phyloP scores from a whole-genome alignment of 2,888 invertebrate genomes.

The Agrotis segetum region DNA sequence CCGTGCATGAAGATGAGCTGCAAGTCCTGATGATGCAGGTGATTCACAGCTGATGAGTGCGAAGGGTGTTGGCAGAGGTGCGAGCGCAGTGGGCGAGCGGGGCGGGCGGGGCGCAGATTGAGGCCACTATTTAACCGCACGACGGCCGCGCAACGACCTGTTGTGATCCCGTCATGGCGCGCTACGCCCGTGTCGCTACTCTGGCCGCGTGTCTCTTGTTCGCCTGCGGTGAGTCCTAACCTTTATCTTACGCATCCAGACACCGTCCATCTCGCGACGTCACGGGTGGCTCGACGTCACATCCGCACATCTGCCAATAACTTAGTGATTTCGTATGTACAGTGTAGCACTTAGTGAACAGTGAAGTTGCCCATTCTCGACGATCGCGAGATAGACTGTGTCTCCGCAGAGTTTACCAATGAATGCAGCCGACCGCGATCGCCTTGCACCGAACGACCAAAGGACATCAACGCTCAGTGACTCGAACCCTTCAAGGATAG shows the following conservation, averaged over 20 bases:
- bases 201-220: conserved; percentile 90
- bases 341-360: conserved; percentile 86
- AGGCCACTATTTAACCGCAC: conserved; percentile 91
- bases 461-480: conserved; percentile 80
- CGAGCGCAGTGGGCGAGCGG: conserved; percentile 89
- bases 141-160: conserved; percentile 90
- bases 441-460: conserved; percentile 81
- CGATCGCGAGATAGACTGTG: conserved; percentile 85
- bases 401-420: conserved; percentile 79
- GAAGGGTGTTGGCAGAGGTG: conserved; percentile 88
- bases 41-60: conserved; percentile 87
- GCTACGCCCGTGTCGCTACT: conserved; percentile 91
- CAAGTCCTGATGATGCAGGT: conserved; percentile 77
- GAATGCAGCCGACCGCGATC: conserved; percentile 81
- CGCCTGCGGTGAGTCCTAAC: conserved; percentile 91
- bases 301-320: conserved; percentile 76
- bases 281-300: conserved; percentile 83
- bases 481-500: conserved; percentile 84
- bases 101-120: conserved; percentile 90
- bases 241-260: conserved; percentile 88
- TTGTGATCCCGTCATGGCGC: conserved; percentile 92
- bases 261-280: conserved; percentile 87
- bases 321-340: conserved; percentile 82
- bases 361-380: conserved; percentile 83
- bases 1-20: conserved; percentile 55